Evolutionary conservation across 2,113 vertebrate genomes (phyloP).

Genomic region (Cathartes aura): DNA sequence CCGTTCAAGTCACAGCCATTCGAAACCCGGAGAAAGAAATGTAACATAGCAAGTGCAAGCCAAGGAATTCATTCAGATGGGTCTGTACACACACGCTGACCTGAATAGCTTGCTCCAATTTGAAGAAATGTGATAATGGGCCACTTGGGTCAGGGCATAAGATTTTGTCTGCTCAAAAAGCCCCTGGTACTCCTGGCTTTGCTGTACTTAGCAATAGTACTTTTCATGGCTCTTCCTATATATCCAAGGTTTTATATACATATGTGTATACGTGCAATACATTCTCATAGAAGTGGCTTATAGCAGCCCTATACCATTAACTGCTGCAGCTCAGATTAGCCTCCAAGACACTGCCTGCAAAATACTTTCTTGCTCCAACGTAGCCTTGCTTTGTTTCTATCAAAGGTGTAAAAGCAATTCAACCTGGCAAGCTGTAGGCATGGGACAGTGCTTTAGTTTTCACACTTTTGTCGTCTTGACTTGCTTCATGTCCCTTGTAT

Average conservation of each 20-base stretch:
- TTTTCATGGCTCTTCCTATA: neutral
- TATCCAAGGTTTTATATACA: neutral
- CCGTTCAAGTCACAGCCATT: conserved; percentile 1
- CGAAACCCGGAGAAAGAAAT: neutral
- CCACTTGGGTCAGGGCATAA: neutral
- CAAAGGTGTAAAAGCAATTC: neutral
- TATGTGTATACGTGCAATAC: fast-evolving
- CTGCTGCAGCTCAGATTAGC: neutral
- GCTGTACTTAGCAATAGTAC: neutral
- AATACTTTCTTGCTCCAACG: neutral
- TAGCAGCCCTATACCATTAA: neutral
- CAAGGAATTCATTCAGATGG: neutral
- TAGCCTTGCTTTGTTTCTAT: neutral
- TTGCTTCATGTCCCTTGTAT: neutral
- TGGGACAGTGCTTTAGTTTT: neutral
- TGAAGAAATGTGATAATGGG: neutral
- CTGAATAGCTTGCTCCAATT: neutral
- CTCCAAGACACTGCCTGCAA: neutral
- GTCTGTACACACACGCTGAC: neutral
- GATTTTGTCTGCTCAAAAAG: neutral
- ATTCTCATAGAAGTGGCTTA: neutral
- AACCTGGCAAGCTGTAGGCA: neutral
- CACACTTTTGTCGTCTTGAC: neutral
- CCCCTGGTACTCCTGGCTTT: neutral
- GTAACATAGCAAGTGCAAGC: neutral